Conservation (phyloP, 1,140 invertebrate genomes). For the Drosophila obscura region DNA sequence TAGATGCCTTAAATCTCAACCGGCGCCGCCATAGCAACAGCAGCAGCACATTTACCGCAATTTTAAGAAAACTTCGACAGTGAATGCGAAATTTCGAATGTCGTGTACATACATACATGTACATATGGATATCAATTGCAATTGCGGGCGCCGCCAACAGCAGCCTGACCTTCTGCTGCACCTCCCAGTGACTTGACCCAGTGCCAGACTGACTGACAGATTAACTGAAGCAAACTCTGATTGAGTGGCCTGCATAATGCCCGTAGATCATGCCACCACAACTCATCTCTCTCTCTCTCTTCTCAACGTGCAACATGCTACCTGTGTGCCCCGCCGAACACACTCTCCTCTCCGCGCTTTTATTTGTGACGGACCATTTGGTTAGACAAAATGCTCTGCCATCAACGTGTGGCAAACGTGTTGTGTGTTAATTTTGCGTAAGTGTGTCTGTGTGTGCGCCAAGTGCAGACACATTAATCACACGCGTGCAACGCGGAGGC, state of each 20-base stretch:
- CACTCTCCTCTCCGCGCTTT: not conserved
- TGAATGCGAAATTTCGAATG: too few relatives aligned
- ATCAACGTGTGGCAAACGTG: constrained; percentile 6
- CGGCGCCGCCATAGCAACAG: not conserved
- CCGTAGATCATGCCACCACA: not conserved
- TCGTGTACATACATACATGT: too few relatives aligned
- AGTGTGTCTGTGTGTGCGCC: not conserved
- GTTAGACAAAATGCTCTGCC: constrained; percentile 10
- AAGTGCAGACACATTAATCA: constrained; percentile 38
- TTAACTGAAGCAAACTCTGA: too few relatives aligned
- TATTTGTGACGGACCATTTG: constrained; percentile 2
- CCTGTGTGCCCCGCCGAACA: too few relatives aligned
- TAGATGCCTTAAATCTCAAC: constrained; percentile 39
- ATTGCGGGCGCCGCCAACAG: too few relatives aligned
- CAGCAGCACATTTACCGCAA: too few relatives aligned
- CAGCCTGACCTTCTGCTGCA: too few relatives aligned
- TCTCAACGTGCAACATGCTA: not conserved
- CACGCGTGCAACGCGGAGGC: constrained; percentile 9
- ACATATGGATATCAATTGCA: too few relatives aligned
- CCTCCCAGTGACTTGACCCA: too few relatives aligned
- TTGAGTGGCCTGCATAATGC: too few relatives aligned
- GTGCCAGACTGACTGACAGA: too few relatives aligned
- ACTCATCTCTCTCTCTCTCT: not conserved
- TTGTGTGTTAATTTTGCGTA: constrained; percentile 7
- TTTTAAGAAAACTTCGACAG: too few relatives aligned